These are phyloP conservation scores for sheep (Ovis aries) DNA, from an alignment of 2,113 vertebrate genomes.

Conservation along the genomic window DNA sequence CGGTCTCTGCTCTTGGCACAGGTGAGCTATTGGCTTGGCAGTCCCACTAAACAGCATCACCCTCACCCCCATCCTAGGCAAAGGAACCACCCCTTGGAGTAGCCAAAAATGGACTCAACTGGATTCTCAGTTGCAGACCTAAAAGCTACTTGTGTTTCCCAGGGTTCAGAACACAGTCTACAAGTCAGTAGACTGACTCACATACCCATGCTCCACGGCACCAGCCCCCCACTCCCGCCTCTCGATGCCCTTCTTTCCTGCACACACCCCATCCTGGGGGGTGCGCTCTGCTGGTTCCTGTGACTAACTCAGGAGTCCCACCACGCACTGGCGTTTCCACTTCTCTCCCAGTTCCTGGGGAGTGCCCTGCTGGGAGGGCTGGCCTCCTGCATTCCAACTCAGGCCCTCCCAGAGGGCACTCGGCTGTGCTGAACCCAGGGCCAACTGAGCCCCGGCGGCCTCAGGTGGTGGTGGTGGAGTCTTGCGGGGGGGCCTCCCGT, in stretches of 20 bases:
- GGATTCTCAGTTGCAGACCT: background rate
- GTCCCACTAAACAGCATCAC: rapidly evolving
- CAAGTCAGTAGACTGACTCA: rapidly evolving
- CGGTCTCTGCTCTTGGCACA: rapidly evolving
- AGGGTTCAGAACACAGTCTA: background rate
- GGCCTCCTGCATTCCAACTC: background rate
- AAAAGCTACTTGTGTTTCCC: rapidly evolving
- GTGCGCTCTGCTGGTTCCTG: rapidly evolving
- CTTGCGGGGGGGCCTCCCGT: rapidly evolving
- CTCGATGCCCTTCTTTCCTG: background rate
- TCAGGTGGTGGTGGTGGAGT: rapidly evolving
- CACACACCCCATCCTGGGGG: background rate
- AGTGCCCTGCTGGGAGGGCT: background rate
- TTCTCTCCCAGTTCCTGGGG: background rate
- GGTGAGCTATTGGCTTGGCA: rapidly evolving
- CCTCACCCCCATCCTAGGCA: rapidly evolving
- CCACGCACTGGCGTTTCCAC: rapidly evolving
- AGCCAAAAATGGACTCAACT: rapidly evolving
- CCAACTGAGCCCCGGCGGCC: rapidly evolving
- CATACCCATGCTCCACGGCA: rapidly evolving
- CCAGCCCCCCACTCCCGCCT: no score
- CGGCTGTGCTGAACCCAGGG: background rate
- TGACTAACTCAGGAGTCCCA: background rate
- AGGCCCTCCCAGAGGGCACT: no score
- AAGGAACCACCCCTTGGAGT: rapidly evolving